phyloP scores from a whole-genome alignment of 1,140 invertebrate species.

The Bombus balteatus region DNA sequence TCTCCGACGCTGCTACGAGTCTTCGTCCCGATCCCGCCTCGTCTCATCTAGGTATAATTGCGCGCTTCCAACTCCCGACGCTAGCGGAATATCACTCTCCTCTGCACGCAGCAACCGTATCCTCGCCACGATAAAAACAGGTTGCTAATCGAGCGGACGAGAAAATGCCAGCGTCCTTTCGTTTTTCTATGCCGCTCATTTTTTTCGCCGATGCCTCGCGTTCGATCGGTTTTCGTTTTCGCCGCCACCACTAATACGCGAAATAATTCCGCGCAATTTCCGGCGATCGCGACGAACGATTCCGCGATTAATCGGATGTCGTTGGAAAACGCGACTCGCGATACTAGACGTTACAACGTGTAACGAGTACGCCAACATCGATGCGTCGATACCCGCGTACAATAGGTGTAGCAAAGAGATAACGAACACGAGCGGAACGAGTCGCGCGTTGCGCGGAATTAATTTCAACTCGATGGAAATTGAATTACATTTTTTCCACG shows the following conservation, averaged over 20 bases:
- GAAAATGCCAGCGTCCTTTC: neutral
- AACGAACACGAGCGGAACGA: constrained; percentile 22
- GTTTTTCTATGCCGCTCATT: fast-evolving
- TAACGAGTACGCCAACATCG: neutral
- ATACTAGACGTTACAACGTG: neutral
- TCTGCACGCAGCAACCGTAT: neutral
- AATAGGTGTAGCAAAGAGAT: neutral
- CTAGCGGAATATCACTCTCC: neutral
- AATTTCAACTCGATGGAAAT: constrained; percentile 36
- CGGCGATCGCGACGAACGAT: neutral
- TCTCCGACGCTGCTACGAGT: neutral
- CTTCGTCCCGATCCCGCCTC: neutral
- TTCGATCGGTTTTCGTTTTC: neutral
- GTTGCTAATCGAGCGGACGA: neutral
- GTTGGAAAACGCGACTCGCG: neutral
- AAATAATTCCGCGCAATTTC: constrained; percentile 2
- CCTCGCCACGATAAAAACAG: neutral
- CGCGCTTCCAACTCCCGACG: neutral
- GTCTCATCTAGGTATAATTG: neutral
- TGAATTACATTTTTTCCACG: constrained; percentile 2
- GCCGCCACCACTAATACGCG: no score
- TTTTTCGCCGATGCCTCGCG: neutral
- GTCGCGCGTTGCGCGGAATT: constrained; percentile 15
- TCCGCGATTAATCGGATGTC: constrained; percentile 12
- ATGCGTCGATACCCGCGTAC: constrained; percentile 20